Conservation (phyloP, 2,797 vertebrate genomes). For the Streptopelia turtur region DNA sequence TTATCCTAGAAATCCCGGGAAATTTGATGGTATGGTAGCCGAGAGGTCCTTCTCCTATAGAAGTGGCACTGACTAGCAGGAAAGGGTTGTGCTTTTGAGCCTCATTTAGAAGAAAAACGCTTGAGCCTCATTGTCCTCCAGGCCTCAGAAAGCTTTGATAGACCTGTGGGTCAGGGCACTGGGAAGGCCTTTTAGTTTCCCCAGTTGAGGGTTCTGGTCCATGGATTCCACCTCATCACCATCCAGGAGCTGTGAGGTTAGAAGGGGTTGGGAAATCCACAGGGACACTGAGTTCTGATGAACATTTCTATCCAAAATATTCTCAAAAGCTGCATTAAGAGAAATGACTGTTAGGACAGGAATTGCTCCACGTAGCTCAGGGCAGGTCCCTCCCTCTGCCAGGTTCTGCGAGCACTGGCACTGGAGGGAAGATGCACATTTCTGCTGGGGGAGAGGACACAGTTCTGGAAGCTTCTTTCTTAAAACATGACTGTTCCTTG, state of each 20-base stretch:
- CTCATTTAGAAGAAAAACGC: neutral
- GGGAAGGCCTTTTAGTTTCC: neutral
- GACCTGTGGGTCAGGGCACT: neutral
- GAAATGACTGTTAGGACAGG: neutral
- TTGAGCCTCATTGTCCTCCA: neutral
- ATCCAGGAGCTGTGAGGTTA: neutral
- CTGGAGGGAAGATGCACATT: neutral
- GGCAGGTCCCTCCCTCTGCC: neutral
- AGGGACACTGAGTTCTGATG: neutral
- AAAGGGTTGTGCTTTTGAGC: neutral
- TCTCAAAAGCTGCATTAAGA: neutral
- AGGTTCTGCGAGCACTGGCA: neutral
- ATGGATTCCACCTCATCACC: neutral
- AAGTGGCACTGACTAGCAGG: neutral
- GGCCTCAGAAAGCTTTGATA: neutral
- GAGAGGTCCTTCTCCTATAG: neutral
- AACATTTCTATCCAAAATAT: neutral
- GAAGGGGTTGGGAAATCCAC: no score
- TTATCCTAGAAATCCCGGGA: accelerated
- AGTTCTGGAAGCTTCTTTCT: neutral
- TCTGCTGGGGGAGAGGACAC: neutral
- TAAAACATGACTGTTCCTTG: neutral
- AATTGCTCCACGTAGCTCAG: neutral
- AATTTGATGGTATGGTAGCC: neutral
- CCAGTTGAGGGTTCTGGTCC: accelerated